Evolutionary conservation across 2,797 vertebrate genomes (phyloP).

Genomic region (Crax fasciolata): DNA sequence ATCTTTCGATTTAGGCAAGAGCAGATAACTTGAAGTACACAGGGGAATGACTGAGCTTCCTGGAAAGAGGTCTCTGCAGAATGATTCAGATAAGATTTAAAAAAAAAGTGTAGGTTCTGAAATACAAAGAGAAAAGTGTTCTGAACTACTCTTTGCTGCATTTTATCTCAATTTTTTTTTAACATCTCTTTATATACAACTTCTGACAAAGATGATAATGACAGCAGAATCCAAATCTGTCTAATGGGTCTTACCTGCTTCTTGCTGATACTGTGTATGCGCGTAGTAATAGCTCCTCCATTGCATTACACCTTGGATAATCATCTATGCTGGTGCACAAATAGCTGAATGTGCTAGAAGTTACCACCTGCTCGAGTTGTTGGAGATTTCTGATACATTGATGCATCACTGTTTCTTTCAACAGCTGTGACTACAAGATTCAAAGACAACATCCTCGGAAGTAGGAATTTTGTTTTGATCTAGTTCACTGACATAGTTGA

Average conservation of each 20-base stretch:
- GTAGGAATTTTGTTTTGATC: background rate
- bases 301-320: background rate
- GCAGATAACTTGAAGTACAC: background rate
- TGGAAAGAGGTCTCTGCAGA: background rate
- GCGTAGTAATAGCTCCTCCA: rapidly evolving
- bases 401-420: background rate
- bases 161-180: background rate
- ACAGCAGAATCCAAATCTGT: background rate
- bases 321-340: background rate
- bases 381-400: background rate
- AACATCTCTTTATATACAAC: background rate
- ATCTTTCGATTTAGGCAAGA: background rate
- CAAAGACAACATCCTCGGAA: background rate
- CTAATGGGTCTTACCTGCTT: background rate
- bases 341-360: background rate
- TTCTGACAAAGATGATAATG: background rate
- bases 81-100: background rate
- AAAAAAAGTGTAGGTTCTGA: background rate
- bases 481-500: background rate
- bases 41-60: background rate
- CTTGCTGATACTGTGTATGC: background rate
- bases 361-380: background rate
- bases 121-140: background rate
- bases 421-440: background rate
- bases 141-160: background rate